Evolutionary conservation across 2,888 invertebrate species (phyloP).

Genomic region (Tenodera sinensis): DNA sequence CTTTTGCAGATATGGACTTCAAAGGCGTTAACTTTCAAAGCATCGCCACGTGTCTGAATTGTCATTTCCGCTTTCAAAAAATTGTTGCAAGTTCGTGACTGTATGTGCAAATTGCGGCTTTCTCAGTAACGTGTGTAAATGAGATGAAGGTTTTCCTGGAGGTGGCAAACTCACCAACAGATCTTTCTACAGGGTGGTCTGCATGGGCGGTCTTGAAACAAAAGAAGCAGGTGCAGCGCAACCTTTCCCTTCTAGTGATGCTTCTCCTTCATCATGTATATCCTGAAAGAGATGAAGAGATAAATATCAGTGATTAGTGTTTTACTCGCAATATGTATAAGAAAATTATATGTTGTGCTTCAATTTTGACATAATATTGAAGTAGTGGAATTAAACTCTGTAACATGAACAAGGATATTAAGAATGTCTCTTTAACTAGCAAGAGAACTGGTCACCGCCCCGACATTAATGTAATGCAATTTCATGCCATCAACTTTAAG

Average conservation of each 20-base stretch:
- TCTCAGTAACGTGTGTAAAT: not conserved
- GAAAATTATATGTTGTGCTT: not conserved
- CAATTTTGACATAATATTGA: not conserved
- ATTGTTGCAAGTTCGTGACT: no score
- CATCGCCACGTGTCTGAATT: no score
- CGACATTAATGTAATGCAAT: no score
- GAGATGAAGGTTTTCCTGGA: not conserved
- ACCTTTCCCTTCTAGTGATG: not conserved
- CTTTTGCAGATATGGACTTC: no score
- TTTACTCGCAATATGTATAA: no score
- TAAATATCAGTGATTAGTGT: not conserved
- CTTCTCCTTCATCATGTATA: not conserved
- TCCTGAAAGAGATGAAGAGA: not conserved
- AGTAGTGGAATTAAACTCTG: not conserved
- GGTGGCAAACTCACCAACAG: not conserved
- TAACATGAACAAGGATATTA: not conserved
- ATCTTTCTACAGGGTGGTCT: not conserved
- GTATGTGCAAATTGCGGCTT: no score
- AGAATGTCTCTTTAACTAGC: not conserved
- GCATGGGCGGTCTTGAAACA: not conserved
- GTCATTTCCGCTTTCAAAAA: no score
- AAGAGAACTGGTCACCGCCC: no score
- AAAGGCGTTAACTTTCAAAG: no score
- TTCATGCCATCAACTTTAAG: no score
- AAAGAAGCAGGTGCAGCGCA: not conserved